These are phyloP conservation scores for Epizoanthus illoricatus DNA, from an alignment of 92 coral and sea anemone species.

Conservation along the genomic window DNA sequence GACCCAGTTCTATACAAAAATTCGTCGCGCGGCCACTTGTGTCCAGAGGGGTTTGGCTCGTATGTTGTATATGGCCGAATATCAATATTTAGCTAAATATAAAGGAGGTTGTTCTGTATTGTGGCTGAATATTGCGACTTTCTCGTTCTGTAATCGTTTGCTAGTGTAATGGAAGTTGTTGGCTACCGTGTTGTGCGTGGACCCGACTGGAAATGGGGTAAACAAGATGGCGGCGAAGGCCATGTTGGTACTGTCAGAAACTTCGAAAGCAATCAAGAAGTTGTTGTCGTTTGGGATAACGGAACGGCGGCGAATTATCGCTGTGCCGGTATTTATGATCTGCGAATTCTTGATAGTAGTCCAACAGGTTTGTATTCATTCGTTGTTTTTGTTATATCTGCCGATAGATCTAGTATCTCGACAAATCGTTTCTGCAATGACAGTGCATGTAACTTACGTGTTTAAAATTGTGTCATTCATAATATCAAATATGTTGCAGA, in stretches of 20 bases:
- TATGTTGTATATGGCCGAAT: no score
- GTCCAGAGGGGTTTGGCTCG: neutral
- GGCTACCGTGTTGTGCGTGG: constrained; percentile 99
- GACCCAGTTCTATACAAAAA: neutral
- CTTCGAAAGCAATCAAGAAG: constrained; percentile 97
- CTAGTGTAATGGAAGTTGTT: constrained; percentile 79
- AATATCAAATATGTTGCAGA: neutral
- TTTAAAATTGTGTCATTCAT: neutral
- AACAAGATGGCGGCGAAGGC: constrained; percentile 99
- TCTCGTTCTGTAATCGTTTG: neutral
- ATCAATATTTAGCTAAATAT: constrained; percentile 4
- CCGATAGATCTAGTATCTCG: neutral
- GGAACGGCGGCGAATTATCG: constrained; percentile 99
- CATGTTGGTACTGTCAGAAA: constrained; percentile 96
- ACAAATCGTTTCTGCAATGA: neutral
- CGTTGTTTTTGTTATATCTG: no score
- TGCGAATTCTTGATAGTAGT: constrained; percentile 87
- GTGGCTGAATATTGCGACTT: neutral
- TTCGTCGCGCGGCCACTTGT: constrained; percentile 16
- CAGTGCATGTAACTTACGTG: neutral
- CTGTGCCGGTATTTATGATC: constrained; percentile 87
- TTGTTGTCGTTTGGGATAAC: constrained; percentile 99
- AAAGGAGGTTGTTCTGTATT: constrained; percentile 1
- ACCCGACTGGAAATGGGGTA: constrained; percentile 99
- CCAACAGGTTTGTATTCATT: constrained; percentile 78